phyloP scores from a whole-genome alignment of 2,113 vertebrate species.

The Gnathonemus echidnorhynchus region DNA sequence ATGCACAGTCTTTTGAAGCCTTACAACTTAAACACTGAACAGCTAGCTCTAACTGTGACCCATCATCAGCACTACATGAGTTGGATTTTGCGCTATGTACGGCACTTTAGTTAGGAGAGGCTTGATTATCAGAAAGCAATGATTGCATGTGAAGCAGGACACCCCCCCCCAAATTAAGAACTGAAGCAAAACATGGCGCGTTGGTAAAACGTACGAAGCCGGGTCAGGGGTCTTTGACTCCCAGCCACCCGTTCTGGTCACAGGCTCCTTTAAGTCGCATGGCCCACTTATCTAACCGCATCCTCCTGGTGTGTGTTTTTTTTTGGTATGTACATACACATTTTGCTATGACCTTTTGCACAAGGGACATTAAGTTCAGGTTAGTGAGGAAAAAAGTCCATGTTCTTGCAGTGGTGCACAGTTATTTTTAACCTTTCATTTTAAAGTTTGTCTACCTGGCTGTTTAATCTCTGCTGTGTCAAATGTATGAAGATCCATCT shows the following conservation, averaged over 20 bases:
- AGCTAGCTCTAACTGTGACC: background rate
- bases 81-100: background rate
- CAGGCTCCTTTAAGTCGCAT: background rate
- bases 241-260: background rate
- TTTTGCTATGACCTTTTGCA: background rate
- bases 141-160: background rate
- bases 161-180: background rate
- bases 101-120: background rate
- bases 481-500: background rate
- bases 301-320: background rate
- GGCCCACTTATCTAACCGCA: background rate
- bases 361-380: background rate
- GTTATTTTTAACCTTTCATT: background rate
- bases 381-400: background rate
- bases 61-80: background rate
- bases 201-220: background rate
- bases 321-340: background rate
- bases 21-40: background rate
- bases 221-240: background rate
- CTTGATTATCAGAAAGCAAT: background rate
- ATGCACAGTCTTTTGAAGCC: background rate
- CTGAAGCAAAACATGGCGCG: background rate
- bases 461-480: background rate
- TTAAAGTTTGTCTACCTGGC: background rate
- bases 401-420: background rate